Evolutionary conservation across 2,113 vertebrate species (phyloP).

Genomic region (Sialia sialis): DNA sequence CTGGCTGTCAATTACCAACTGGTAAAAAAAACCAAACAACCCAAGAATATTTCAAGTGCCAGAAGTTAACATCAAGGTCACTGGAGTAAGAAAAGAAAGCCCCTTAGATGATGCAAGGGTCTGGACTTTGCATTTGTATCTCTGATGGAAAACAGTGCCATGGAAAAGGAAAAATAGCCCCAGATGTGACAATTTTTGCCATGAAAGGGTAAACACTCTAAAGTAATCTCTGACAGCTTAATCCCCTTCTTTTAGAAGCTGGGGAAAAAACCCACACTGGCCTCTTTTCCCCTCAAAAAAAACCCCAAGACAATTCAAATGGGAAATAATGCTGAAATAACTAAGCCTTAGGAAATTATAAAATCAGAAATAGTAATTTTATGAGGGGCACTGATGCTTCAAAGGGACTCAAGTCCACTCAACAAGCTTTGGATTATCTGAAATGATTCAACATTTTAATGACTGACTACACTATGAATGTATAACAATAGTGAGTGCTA

Average conservation of each 20-base stretch:
- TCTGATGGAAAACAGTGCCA: neutral
- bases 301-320: neutral
- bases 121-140: neutral
- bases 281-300: neutral
- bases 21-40: neutral
- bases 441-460: neutral
- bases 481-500: neutral
- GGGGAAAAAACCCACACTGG: accelerated
- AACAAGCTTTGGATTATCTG: neutral
- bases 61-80: neutral
- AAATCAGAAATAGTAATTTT: neutral
- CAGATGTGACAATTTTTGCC: neutral
- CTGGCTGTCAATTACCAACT: neutral
- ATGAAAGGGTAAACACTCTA: neutral
- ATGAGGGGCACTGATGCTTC: neutral
- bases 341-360: neutral
- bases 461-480: neutral
- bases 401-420: neutral
- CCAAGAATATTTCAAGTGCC: neutral
- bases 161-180: neutral
- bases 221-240: neutral
- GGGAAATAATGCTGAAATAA: neutral
- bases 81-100: neutral
- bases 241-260: neutral
- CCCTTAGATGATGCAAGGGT: neutral